A percentile compares a stretch with the other conserved stretches of the same genome.
phyloP scores from a whole-genome alignment of 1,140 invertebrate genomes.

The Apolygus lucorum region DNA sequence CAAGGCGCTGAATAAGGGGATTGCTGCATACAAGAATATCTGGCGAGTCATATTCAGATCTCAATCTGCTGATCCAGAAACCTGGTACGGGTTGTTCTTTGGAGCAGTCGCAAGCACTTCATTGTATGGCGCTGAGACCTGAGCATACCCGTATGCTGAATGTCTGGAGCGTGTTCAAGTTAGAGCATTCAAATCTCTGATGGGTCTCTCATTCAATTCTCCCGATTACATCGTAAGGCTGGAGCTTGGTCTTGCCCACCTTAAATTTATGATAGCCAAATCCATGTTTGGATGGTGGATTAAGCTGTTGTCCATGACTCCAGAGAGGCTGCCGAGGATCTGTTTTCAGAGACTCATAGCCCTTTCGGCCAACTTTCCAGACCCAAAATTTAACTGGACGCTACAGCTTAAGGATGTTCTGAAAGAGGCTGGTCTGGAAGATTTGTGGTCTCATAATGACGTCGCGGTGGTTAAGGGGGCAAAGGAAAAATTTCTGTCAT shows the following conservation, averaged over 20 bases:
- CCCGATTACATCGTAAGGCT: background rate
- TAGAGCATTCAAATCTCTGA: background rate
- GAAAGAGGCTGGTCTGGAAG: background rate
- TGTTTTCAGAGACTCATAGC: background rate
- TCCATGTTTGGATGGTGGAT: background rate
- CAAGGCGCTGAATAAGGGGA: background rate
- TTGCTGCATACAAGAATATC: background rate
- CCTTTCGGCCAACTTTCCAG: background rate
- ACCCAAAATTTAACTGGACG: background rate
- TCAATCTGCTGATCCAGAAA: background rate
- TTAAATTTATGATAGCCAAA: background rate
- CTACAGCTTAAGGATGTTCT: background rate
- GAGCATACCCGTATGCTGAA: background rate
- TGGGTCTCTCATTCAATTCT: background rate
- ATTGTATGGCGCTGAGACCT: background rate
- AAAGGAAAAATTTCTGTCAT: no score
- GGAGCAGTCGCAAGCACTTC: background rate
- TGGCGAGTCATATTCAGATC: background rate
- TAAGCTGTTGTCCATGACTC: background rate
- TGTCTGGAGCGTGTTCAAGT: background rate
- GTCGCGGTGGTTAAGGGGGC: no score
- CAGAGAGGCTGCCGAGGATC: background rate
- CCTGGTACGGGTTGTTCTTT: background rate
- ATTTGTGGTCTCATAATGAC: no score
- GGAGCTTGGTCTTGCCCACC: background rate